These are phyloP conservation scores for Malacoctenus gilli DNA, from an alignment of 2,797 vertebrate genomes.

Conservation along the genomic window DNA sequence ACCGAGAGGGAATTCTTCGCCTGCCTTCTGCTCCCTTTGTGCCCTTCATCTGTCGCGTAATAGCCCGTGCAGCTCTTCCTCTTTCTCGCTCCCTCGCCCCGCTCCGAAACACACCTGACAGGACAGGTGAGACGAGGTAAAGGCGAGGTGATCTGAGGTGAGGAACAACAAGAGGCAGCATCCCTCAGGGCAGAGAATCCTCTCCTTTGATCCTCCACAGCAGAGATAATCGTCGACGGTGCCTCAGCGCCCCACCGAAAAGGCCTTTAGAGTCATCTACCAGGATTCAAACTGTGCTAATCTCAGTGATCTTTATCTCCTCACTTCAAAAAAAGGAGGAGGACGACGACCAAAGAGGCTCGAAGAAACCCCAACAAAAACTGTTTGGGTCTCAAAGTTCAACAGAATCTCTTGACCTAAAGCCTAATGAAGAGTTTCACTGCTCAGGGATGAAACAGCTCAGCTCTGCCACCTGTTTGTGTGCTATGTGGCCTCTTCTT, in stretches of 20 bases:
- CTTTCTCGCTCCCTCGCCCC: slow-evolving; percentile 3
- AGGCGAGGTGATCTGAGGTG: slow-evolving; percentile 17
- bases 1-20: slow-evolving; percentile 2
- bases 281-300: slow-evolving; percentile 63
- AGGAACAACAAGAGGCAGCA: slow-evolving; percentile 48
- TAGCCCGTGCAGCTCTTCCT: not conserved
- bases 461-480: slow-evolving; percentile 66
- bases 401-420: slow-evolving; percentile 47
- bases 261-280: slow-evolving; percentile 35
- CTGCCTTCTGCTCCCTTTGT: slow-evolving; percentile 17
- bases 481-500: slow-evolving; percentile 27
- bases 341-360: slow-evolving; percentile 15
- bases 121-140: slow-evolving; percentile 60
- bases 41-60: slow-evolving; percentile 9
- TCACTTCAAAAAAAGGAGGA: slow-evolving; percentile 64
- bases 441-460: slow-evolving; percentile 32
- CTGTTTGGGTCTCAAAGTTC: no score
- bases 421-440: slow-evolving; percentile 65
- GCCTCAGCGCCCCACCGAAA: slow-evolving; percentile 38
- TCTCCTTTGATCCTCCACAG: slow-evolving; percentile 78
- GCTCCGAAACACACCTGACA: slow-evolving; percentile 46
- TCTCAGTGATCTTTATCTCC: slow-evolving; percentile 75
- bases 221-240: slow-evolving; percentile 77
- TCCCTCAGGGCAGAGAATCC: slow-evolving; percentile 65
- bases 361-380: no score